phyloP scores from a whole-genome alignment of 2,888 invertebrate genomes.

The Platynereis dumerilii region DNA sequence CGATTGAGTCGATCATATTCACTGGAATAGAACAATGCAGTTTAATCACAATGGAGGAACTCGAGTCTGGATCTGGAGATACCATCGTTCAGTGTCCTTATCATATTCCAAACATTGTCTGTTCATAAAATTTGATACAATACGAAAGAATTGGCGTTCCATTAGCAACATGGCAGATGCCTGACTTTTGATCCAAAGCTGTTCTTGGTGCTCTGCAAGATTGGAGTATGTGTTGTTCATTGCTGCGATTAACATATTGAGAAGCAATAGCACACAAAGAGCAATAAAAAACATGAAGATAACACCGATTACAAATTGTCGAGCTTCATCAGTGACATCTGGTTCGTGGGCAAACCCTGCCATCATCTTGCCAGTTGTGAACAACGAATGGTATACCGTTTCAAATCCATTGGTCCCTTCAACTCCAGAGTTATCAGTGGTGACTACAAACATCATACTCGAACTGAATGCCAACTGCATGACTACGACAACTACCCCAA shows the following conservation, averaged over 20 bases:
- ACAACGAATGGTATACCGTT: neutral
- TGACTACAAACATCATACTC: neutral
- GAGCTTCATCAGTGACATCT: neutral
- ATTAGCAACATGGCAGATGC: no score
- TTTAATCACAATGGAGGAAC: no score
- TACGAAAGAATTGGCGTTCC: no score
- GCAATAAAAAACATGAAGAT: conserved; percentile 2
- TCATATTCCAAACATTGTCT: no score
- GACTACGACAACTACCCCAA: conserved; percentile 1
- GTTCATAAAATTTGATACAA: no score
- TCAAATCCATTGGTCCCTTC: neutral
- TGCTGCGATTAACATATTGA: conserved; percentile 22
- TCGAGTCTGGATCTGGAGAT: no score
- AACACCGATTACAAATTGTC: neutral
- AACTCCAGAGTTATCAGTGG: no score
- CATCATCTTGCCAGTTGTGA: conserved; percentile 14
- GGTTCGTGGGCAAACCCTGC: neutral
- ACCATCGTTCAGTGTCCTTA: no score
- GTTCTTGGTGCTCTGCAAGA: neutral
- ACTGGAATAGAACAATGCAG: no score
- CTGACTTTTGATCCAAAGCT: no score
- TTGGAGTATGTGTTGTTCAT: conserved; percentile 16
- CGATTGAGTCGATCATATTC: no score
- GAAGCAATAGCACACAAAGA: conserved; percentile 5
- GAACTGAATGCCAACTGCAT: conserved; percentile 8